Conservation (phyloP, 2,888 invertebrate species). For the Papilio demoleus region DNA sequence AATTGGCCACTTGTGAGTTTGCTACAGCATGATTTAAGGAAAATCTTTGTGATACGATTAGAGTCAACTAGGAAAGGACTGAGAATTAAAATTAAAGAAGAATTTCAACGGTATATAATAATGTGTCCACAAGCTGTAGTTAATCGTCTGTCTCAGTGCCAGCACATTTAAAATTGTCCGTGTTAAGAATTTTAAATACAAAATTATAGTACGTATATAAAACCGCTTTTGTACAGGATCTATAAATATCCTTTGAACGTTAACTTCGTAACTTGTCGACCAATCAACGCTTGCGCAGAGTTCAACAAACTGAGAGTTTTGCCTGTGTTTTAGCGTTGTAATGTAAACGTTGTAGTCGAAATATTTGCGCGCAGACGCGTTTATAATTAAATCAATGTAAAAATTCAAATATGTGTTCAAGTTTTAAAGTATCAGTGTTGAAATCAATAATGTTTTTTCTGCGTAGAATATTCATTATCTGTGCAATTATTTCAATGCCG, state of each 20-base stretch:
- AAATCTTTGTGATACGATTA: too few relatives aligned
- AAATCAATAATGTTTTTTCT: background rate
- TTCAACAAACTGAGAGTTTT: background rate
- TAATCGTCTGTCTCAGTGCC: too few relatives aligned
- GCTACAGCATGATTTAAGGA: too few relatives aligned
- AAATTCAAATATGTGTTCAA: constrained; percentile 3
- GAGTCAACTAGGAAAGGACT: too few relatives aligned
- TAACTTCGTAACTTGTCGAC: background rate
- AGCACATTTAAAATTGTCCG: too few relatives aligned
- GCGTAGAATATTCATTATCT: background rate
- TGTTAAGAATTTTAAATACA: background rate
- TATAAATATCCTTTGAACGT: constrained; percentile 4
- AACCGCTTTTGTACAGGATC: background rate
- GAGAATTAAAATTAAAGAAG: too few relatives aligned
- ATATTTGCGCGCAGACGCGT: background rate
- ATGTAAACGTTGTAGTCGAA: background rate
- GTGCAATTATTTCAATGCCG: background rate
- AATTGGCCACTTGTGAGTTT: too few relatives aligned
- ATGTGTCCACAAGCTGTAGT: too few relatives aligned
- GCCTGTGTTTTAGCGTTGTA: background rate
- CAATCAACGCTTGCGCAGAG: constrained; percentile 5
- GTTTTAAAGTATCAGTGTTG: background rate
- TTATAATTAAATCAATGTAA: background rate
- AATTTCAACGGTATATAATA: too few relatives aligned
- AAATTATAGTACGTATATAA: background rate